Evolutionary conservation across 2,797 vertebrate genomes (phyloP).

Genomic region (Labroides dimidiatus): DNA sequence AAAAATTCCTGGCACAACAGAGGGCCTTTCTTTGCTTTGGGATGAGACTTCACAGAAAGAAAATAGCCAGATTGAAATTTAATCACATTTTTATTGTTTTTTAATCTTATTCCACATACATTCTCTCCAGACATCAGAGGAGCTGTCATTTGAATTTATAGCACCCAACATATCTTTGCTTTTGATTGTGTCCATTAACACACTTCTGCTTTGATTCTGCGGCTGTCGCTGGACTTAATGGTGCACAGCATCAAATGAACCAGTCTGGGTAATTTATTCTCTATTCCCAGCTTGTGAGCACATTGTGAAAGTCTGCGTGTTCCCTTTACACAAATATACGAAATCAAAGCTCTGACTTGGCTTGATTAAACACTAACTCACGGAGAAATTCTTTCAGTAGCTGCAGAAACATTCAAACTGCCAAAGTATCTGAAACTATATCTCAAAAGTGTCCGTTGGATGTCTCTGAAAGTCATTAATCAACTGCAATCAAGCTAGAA

Average conservation of each 20-base stretch:
- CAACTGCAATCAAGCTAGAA: constrained; percentile 55
- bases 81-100: constrained; percentile 67
- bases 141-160: constrained; percentile 34
- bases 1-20: constrained; percentile 55
- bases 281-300: constrained; percentile 45
- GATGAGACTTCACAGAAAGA: constrained; percentile 39
- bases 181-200: constrained; percentile 55
- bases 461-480: constrained; percentile 37
- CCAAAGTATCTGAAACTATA: constrained; percentile 56
- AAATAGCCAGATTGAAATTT: constrained; percentile 56
- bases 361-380: constrained; percentile 34
- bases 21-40: constrained; percentile 41
- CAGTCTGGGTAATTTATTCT: constrained; percentile 38
- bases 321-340: constrained; percentile 55
- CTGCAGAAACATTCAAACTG: constrained; percentile 29
- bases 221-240: constrained; percentile 56
- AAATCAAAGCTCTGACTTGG: constrained; percentile 27
- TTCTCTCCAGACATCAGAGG: constrained; percentile 33
- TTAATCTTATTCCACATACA: constrained; percentile 38
- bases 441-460: constrained; percentile 51
- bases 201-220: constrained; percentile 45
- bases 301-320: constrained; percentile 43
- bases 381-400: constrained; percentile 28
- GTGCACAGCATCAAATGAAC: constrained; percentile 51
- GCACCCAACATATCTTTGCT: constrained; percentile 27